Conservation (phyloP, 2,113 vertebrate genomes). For the Thermophis baileyi region DNA sequence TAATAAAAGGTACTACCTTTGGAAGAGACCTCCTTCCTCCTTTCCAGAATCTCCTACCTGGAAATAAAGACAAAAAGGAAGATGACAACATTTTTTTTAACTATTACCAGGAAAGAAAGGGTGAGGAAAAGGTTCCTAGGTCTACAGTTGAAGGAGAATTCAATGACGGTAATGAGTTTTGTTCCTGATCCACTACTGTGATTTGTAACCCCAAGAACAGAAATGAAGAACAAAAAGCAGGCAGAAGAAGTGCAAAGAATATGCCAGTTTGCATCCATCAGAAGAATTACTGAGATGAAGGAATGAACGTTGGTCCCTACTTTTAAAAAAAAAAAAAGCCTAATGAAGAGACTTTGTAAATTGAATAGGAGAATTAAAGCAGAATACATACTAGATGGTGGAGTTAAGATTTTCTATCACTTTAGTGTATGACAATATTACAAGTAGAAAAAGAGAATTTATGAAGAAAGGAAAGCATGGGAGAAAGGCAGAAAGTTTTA, state of each 20-base stretch:
- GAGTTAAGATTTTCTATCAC: neutral
- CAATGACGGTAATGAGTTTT: neutral
- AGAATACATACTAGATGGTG: neutral
- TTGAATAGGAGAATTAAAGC: neutral
- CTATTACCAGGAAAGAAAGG: neutral
- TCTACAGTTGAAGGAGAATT: neutral
- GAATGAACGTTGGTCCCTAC: neutral
- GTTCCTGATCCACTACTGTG: neutral
- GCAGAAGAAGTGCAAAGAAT: neutral
- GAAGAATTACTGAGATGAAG: neutral
- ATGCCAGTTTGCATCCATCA: neutral
- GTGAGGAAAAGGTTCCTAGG: neutral
- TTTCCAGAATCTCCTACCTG: conserved; percentile 20
- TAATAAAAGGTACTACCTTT: conserved; percentile 49
- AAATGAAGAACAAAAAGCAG: neutral
- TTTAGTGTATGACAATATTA: neutral
- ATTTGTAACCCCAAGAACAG: neutral
- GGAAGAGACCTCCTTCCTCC: conserved; percentile 10
- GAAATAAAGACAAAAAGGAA: conserved; percentile 25
- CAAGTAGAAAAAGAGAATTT: neutral
- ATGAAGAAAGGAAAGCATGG: neutral
- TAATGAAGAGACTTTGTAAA: neutral
- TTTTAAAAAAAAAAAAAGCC: neutral
- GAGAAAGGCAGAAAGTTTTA: neutral
- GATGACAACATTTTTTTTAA: neutral